These are phyloP conservation scores for Andrena praecox DNA, from an alignment of 2,888 invertebrate species.

Conservation along the genomic window DNA sequence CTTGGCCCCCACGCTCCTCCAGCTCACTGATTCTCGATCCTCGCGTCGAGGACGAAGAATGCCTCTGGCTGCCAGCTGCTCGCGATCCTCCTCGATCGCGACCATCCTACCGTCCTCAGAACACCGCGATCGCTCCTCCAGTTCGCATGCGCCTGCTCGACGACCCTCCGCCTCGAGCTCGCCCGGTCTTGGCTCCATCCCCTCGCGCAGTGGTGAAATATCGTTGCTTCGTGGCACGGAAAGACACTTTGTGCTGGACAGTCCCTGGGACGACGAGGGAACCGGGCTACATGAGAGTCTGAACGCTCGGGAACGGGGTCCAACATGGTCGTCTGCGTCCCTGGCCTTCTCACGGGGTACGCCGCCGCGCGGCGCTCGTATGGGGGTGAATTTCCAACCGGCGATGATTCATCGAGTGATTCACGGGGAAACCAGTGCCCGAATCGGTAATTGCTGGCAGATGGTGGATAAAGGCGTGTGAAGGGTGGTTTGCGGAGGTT, in stretches of 20 bases:
- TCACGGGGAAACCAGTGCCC: slow-evolving; percentile 31
- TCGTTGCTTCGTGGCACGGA: not conserved
- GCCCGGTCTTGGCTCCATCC: too few relatives aligned
- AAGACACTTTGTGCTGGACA: not conserved
- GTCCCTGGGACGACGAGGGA: not conserved
- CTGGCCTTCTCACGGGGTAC: slow-evolving; percentile 83
- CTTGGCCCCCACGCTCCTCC: slow-evolving; percentile 24
- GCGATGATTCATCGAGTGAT: slow-evolving; percentile 49
- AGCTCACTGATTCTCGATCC: slow-evolving; percentile 60
- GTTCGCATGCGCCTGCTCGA: not conserved
- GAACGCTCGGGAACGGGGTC: not conserved
- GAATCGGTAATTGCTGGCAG: slow-evolving; percentile 50
- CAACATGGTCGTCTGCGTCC: slow-evolving; percentile 83
- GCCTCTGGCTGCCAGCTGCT: slow-evolving; percentile 64
- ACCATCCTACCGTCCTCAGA: slow-evolving; percentile 45
- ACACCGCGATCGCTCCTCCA: slow-evolving; percentile 27
- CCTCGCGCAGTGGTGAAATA: not conserved
- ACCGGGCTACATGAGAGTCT: not conserved
- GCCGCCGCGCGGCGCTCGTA: slow-evolving; percentile 57
- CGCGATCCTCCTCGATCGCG: slow-evolving; percentile 42
- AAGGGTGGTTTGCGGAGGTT: not conserved
- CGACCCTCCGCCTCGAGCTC: not conserved
- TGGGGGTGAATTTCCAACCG: slow-evolving; percentile 50
- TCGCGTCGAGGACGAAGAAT: slow-evolving; percentile 47
- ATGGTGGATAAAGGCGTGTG: not conserved